These are phyloP conservation scores for Alosa alosa DNA, from an alignment of 2,113 vertebrate species.

Conservation along the genomic window DNA sequence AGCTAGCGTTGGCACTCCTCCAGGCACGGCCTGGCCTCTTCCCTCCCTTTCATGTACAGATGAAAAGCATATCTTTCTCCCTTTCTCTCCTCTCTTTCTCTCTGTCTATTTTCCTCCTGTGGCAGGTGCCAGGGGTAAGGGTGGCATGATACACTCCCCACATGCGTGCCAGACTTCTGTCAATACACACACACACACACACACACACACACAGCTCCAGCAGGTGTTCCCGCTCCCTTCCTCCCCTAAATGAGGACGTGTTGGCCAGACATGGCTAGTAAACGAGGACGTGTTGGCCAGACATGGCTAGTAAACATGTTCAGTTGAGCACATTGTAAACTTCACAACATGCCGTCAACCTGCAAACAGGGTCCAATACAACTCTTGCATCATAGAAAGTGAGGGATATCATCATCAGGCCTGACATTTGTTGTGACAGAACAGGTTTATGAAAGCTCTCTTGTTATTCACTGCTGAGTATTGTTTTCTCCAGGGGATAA, in stretches of 20 bases:
- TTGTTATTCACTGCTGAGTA: too few relatives aligned
- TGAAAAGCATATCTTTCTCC: constrained; percentile 32
- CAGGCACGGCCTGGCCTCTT: constrained; percentile 22
- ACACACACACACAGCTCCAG: neutral
- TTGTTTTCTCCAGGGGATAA: too few relatives aligned
- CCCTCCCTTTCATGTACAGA: constrained; percentile 37
- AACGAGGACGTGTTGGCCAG: too few relatives aligned
- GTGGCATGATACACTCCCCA: neutral
- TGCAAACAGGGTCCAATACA: too few relatives aligned
- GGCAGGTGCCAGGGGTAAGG: neutral
- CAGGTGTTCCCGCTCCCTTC: neutral
- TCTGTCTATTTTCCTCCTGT: constrained; percentile 9
- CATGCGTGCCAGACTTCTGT: neutral
- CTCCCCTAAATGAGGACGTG: too few relatives aligned
- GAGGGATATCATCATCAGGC: too few relatives aligned
- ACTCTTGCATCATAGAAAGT: too few relatives aligned
- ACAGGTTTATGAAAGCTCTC: too few relatives aligned
- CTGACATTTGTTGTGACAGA: too few relatives aligned
- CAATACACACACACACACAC: neutral
- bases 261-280: too few relatives aligned
- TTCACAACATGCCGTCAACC: too few relatives aligned
- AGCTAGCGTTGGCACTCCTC: constrained; percentile 24
- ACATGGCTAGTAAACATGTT: too few relatives aligned
- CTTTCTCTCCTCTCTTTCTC: neutral
- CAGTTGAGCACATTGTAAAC: neutral